Conservation (phyloP, 2,888 invertebrate species). For the Keiferia lycopersicella region DNA sequence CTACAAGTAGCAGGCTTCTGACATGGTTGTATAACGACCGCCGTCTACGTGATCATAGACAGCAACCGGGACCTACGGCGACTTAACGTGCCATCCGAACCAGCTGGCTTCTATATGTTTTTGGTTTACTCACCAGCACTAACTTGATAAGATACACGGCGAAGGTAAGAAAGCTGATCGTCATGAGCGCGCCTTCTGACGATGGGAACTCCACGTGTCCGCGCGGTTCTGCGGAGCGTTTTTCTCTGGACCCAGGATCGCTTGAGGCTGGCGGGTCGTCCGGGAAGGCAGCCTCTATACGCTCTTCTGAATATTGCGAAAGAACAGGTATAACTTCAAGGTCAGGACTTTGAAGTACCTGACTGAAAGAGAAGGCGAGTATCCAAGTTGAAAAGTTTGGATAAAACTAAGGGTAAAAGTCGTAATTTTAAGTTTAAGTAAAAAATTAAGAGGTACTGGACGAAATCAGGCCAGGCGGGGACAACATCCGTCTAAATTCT, state of each 20-base stretch:
- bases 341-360: not conserved
- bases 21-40: too few relatives aligned
- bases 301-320: slow-evolving; percentile 57
- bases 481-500: too few relatives aligned
- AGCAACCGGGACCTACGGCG: too few relatives aligned
- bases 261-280: slow-evolving; percentile 46
- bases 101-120: too few relatives aligned
- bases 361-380: slow-evolving; percentile 5
- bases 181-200: slow-evolving; percentile 89
- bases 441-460: too few relatives aligned
- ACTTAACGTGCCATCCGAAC: too few relatives aligned
- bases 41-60: too few relatives aligned
- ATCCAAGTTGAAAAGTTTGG: not conserved
- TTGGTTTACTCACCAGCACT: slow-evolving; percentile 88
- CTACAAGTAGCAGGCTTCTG: too few relatives aligned
- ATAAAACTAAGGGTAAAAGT: not conserved
- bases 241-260: slow-evolving; percentile 32
- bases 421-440: too few relatives aligned
- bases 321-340: slow-evolving; percentile 9
- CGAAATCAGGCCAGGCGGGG: too few relatives aligned
- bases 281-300: slow-evolving; percentile 75
- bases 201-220: slow-evolving; percentile 89
- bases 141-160: slow-evolving; percentile 92
- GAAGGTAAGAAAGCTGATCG: slow-evolving; percentile 91
- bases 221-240: slow-evolving; percentile 53